These are phyloP conservation scores for Polymixis lichenea DNA, from an alignment of 2,888 invertebrate genomes.

Conservation along the genomic window DNA sequence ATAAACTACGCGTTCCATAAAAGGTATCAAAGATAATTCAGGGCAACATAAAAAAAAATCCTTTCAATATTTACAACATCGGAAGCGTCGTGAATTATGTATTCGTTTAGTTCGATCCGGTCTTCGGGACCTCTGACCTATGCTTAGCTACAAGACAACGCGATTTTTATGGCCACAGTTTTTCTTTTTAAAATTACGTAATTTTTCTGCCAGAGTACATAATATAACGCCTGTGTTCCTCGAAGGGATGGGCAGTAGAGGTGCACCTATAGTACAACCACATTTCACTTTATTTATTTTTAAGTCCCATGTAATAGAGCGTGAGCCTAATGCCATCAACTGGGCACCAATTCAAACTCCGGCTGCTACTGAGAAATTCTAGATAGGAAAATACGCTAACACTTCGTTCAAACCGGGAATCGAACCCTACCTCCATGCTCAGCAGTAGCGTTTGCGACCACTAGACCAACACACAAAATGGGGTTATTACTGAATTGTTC, in stretches of 20 bases:
- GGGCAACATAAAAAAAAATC: slow-evolving; percentile 60
- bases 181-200: slow-evolving; percentile 48
- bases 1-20: slow-evolving; percentile 58
- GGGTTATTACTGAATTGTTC: slow-evolving; percentile 42
- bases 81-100: slow-evolving; percentile 74
- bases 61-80: slow-evolving; percentile 73
- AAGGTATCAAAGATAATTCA: slow-evolving; percentile 62
- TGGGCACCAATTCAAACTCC: too few relatives aligned
- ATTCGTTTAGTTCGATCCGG: slow-evolving; percentile 65
- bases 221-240: neutral
- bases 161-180: slow-evolving; percentile 60
- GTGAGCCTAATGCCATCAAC: neutral
- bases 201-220: slow-evolving; percentile 28
- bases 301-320: too few relatives aligned
- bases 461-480: neutral
- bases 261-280: neutral
- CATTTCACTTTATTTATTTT: neutral
- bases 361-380: neutral
- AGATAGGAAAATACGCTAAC: neutral
- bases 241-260: neutral
- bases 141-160: slow-evolving; percentile 58
- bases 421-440: neutral
- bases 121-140: slow-evolving; percentile 63
- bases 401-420: too few relatives aligned
- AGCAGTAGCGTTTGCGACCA: neutral